phyloP scores from a whole-genome alignment of 2,113 vertebrate genomes.

The Parus major region DNA sequence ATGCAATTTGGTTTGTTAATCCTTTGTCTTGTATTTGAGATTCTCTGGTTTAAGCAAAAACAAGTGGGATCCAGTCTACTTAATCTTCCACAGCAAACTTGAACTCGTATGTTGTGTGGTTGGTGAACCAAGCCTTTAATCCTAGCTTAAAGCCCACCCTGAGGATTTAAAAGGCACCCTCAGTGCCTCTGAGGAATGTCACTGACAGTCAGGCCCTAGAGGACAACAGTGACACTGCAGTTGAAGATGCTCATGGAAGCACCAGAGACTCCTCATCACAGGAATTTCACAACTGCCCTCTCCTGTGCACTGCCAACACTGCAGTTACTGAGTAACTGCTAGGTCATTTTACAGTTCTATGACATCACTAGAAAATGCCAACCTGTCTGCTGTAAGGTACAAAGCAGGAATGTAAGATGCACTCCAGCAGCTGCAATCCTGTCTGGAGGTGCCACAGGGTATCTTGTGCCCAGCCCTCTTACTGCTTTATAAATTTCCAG shows the following conservation, averaged over 20 bases:
- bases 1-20: not conserved
- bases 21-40: not conserved
- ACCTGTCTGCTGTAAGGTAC: not conserved
- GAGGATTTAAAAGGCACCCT: not conserved
- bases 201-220: not conserved
- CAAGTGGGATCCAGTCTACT: not conserved
- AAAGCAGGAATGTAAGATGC: not conserved
- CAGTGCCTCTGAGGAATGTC: not conserved
- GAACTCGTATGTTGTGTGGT: not conserved
- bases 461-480: not conserved
- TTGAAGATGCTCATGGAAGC: not conserved
- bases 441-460: rapidly evolving
- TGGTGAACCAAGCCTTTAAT: not conserved
- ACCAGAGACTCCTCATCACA: not conserved
- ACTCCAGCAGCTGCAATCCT: not conserved
- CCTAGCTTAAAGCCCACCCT: not conserved
- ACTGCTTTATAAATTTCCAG: not conserved
- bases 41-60: not conserved
- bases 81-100: not conserved
- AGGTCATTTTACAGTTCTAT: not conserved
- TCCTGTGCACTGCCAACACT: not conserved
- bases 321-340: not conserved
- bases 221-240: not conserved
- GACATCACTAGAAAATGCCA: not conserved
- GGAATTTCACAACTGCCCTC: not conserved